Evolutionary conservation across 2,888 invertebrate species (phyloP).

Genomic region (Cotesia congregata): DNA sequence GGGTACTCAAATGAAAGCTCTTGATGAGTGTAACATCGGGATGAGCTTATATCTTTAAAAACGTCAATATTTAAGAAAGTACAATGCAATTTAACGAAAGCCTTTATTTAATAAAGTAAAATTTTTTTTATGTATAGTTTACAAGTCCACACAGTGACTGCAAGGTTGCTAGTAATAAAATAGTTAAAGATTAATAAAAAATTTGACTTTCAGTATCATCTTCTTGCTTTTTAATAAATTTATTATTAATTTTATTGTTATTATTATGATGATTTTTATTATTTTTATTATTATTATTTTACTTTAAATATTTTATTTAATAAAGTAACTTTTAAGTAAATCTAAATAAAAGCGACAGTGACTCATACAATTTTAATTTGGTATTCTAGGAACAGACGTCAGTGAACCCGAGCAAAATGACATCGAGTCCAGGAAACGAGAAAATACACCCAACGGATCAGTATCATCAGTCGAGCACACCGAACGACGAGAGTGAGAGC

Average conservation of each 20-base stretch:
- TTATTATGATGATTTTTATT: neutral
- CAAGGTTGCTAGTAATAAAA: too few species aligned
- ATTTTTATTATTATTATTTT: neutral
- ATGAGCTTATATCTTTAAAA: too few species aligned
- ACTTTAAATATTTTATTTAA: neutral
- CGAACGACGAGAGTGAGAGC: conserved; percentile 51
- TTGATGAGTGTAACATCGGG: too few species aligned
- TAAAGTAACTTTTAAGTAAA: neutral
- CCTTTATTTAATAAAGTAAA: too few species aligned
- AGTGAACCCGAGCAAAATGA: conserved; percentile 49
- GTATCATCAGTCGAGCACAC: conserved; percentile 32
- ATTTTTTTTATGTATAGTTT: too few species aligned
- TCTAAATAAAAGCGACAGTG: conserved; percentile 5
- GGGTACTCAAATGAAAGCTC: too few species aligned
- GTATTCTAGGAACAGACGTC: conserved; percentile 42
- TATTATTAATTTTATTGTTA: neutral
- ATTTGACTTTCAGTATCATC: neutral
- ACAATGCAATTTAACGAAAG: too few species aligned
- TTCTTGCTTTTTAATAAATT: conserved; percentile 4
- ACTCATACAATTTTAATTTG: conserved; percentile 9
- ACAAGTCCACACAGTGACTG: too few species aligned
- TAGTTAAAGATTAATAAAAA: too few species aligned
- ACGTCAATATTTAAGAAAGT: too few species aligned
- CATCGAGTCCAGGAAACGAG: conserved; percentile 58
- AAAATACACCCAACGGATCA: conserved; percentile 34